phyloP scores from a whole-genome alignment of 2,113 vertebrate genomes.

The Columba livia region DNA sequence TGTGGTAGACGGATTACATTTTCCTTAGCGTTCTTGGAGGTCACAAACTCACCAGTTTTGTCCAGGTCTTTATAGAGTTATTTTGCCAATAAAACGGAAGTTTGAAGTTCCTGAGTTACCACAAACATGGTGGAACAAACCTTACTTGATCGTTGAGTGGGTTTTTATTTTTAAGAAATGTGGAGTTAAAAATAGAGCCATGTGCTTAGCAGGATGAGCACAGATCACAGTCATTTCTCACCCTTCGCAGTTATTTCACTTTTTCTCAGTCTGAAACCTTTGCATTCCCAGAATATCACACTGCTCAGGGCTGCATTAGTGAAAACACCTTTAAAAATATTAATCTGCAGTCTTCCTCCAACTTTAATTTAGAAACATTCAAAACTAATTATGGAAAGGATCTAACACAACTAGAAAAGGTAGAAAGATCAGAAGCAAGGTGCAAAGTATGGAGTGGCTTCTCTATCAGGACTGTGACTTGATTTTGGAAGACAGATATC shows the following conservation, averaged over 20 bases:
- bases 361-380: neutral
- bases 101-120: neutral
- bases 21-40: neutral
- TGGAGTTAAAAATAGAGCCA: slow-evolving; percentile 22
- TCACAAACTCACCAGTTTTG: neutral
- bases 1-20: neutral
- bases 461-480: neutral
- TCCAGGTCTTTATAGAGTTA: neutral
- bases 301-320: neutral
- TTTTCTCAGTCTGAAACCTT: slow-evolving; percentile 16
- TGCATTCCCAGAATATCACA: slow-evolving; percentile 33
- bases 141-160: neutral
- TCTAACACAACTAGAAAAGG: neutral
- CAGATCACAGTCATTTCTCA: slow-evolving; percentile 10
- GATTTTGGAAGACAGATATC: neutral
- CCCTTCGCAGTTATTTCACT: neutral
- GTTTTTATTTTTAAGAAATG: neutral
- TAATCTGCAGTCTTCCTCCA: neutral
- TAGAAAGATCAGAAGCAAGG: neutral
- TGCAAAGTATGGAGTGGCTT: neutral
- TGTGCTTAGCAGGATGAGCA: neutral
- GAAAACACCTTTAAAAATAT: slow-evolving; percentile 38
- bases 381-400: neutral
- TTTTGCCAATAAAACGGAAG: neutral
- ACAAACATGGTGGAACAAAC: neutral